Evolutionary conservation across 2,888 invertebrate genomes (phyloP), one percentile per base, ranked within the genome.

Genomic region (Rugalucina vietnamica): DNA sequence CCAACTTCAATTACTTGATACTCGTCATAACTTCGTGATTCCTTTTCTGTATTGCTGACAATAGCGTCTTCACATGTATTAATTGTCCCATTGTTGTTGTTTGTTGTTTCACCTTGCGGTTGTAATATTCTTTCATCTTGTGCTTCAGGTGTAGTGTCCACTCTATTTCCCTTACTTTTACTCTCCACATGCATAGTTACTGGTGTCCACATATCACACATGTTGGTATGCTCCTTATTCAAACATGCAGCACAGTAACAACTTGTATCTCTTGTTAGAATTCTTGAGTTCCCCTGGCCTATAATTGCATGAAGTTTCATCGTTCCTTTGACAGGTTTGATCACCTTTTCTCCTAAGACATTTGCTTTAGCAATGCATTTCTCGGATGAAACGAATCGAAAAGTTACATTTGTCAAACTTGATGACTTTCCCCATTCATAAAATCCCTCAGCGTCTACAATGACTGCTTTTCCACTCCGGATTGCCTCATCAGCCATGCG

Each of bases 401-500:
- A 43, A 18, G 43, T 43, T 8, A 43, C 43, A 43, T 18, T 43
- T 18, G 43, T 43, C 43, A 43, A 12, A 43, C 43, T 43, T 18
- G 43, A 43, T 43, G 8, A 12, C n/a, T 43, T 18, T 43, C 43
- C 43, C 43, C 43, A 43, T 18, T 43, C 18, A 43, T 12, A 43
- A 18, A 43, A 43, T 8, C 18, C 43, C 18, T 43, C 43, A 43
- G 43, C 43, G 18, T 43, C 18, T 18, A 12, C 10, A 12, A 43
- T 43, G 8, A 43, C 18, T 43, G 18, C 43, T 12, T 8, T 43
- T 43, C 18, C 10, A 8, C 43, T 43, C 81, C 72, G 69, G 0
- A 81, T 37, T 12, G 84, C 87, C n/a, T 81, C 79, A 39, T 88
- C 89, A 14, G 84, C 84, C 81, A 84, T 76, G 29, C 86, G 36